phyloP scores from a whole-genome alignment of 2,888 invertebrate species.

The Endotricha flammealis region DNA sequence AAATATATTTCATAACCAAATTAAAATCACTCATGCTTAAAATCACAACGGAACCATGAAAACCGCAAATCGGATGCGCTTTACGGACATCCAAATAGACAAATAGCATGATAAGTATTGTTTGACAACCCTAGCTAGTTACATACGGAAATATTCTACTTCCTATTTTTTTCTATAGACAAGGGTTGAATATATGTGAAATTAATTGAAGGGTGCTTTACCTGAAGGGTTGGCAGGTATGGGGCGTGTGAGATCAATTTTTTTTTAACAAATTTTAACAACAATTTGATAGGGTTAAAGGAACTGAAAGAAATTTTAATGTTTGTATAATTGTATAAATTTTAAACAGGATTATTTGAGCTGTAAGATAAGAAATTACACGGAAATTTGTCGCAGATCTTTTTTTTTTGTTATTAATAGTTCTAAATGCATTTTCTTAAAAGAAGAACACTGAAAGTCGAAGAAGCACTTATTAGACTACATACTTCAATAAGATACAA shows the following conservation, averaged over 20 bases:
- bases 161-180: slow-evolving; percentile 50
- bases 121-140: slow-evolving; percentile 44
- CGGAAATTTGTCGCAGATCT: no score
- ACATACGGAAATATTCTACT: slow-evolving; percentile 45
- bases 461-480: no score
- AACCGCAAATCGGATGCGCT: not conserved
- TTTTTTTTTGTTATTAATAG: no score
- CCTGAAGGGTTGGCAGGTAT: slow-evolving; percentile 42
- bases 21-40: no score
- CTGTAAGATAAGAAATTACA: no score
- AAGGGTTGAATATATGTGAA: slow-evolving; percentile 63
- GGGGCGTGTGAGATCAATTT: slow-evolving; percentile 46
- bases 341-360: no score
- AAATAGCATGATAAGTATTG: slow-evolving; percentile 45
- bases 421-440: no score
- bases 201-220: slow-evolving; percentile 65
- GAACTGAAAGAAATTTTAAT: no score
- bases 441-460: not conserved
- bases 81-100: slow-evolving; percentile 20
- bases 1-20: no score
- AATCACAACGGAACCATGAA: no score
- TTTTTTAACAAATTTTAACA: slow-evolving; percentile 35
- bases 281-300: slow-evolving; percentile 15
- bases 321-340: no score
- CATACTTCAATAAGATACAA: no score